Base-by-base conservation (phyloP, 1,140 invertebrate species). In the Zaprionus vittiger region DNA sequence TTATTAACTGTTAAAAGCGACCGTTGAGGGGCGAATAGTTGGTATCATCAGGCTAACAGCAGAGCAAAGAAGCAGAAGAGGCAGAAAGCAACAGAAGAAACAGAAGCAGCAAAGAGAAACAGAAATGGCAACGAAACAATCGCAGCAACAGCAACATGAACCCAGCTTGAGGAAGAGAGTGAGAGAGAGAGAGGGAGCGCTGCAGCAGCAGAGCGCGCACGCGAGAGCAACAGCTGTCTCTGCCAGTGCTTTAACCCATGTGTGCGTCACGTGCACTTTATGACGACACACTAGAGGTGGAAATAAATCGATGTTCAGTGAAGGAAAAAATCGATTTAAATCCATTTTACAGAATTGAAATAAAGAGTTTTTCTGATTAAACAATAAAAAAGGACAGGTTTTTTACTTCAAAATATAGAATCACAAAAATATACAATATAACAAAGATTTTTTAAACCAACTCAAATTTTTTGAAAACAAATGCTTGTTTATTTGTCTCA, bases 211-310 rank as follows among this genome's bases (percentile, higher is more conserved):
- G 44, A 76, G 61, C 61, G 62, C 55, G 38, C 68, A 63, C 61
- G 44, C 61, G 52, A 59, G 44, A 77, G 61, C 73, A 76, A 66
- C 69, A 76, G 73, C 69, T 63, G 68, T 71, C 24, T 49, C 22
- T 41, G 54, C 22, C 22, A 22, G 20, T 52, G 47, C 47, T 52
- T 76, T 76, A 72, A 76, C 73, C 73, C 73, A 61, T 76, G 62
- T 52, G 67, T 31, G 28, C 4, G 2, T 31, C 56, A 69, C 31
- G 66, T 74, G 72, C 66, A 52, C 1, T 47, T 52, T 54, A 62
- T 63, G 55, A 55, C 14, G 44, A 61, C 64, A 55, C 4, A 59
- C 28, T 37, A 5, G 11, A 37, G 22, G 22, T 41, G 38, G 38
- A 15, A 14, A 2, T 15, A 15, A n/a, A 41, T 41, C 15, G 1